Conservation (phyloP, 2,888 invertebrate species). For the Taenaris catops region DNA sequence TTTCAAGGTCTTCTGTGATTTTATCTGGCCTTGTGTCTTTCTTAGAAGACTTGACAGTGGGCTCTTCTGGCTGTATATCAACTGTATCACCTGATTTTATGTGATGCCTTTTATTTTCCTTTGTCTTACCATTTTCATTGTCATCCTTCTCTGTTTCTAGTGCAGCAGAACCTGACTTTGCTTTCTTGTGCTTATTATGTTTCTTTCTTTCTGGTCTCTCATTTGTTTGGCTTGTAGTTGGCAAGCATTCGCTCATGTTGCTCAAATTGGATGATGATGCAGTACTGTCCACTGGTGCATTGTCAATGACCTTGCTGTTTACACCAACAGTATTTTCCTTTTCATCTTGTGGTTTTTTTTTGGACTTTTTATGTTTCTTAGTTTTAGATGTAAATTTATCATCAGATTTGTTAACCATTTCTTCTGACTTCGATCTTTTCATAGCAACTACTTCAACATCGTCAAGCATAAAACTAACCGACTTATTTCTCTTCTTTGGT, state of each 20-base stretch:
- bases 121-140: conserved; percentile 1
- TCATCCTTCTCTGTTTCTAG: conserved; percentile 4
- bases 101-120: conserved; percentile 41
- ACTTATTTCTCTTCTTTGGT: conserved; percentile 61
- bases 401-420: conserved; percentile 27
- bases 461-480: conserved; percentile 62
- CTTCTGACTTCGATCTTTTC: conserved; percentile 55
- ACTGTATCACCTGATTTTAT: conserved; percentile 23
- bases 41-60: conserved; percentile 38
- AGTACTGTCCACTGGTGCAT: conserved; percentile 20
- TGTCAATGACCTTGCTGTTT: conserved; percentile 7
- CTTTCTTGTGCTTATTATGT: neutral
- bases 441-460: conserved; percentile 46
- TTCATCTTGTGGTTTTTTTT: conserved; percentile 21
- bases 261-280: conserved; percentile 14
- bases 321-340: conserved; percentile 23
- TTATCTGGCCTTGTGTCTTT: conserved; percentile 42
- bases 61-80: conserved; percentile 33
- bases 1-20: conserved; percentile 51
- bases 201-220: neutral
- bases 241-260: conserved; percentile 15
- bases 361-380: conserved; percentile 33
- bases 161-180: neutral
- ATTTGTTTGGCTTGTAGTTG: neutral
- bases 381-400: conserved; percentile 28